phyloP scores from a whole-genome alignment of 2,888 invertebrate genomes.

The Omphaloscelis lunosa region DNA sequence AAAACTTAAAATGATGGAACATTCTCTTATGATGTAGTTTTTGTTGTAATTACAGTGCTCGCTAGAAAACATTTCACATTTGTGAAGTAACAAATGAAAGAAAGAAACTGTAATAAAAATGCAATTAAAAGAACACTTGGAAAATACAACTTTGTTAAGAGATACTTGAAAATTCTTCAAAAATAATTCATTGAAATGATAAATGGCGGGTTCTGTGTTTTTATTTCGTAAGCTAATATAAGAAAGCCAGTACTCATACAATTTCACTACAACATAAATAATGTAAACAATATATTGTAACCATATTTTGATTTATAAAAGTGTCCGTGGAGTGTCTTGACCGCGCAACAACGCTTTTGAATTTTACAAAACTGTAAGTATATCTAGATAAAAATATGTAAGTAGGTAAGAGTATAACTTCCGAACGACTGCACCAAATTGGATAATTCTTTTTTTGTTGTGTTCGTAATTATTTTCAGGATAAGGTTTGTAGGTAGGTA shows the following conservation, averaged over 20 bases:
- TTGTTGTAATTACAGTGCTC: slow-evolving; percentile 65
- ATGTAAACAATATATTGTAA: too few species aligned
- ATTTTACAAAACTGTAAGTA: too few species aligned
- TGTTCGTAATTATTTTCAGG: too few species aligned
- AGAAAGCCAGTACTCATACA: too few species aligned
- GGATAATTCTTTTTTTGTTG: too few species aligned
- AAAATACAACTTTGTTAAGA: slow-evolving; percentile 43
- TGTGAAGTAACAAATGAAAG: slow-evolving; percentile 52
- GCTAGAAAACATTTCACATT: slow-evolving; percentile 65
- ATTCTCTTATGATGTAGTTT: slow-evolving; percentile 57
- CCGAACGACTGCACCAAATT: too few species aligned
- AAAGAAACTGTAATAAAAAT: slow-evolving; percentile 64
- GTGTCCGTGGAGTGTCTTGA: too few species aligned
- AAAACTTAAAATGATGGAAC: slow-evolving; percentile 46
- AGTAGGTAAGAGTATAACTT: too few species aligned
- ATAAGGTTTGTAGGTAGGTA: too few species aligned
- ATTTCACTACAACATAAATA: not conserved
- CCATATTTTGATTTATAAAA: too few species aligned
- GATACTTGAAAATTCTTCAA: slow-evolving; percentile 39
- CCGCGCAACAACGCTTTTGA: too few species aligned
- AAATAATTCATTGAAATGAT: slow-evolving; percentile 27
- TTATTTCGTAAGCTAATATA: not conserved
- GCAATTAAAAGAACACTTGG: slow-evolving; percentile 61
- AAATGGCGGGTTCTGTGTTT: slow-evolving; percentile 5
- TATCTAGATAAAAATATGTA: too few species aligned